Evolutionary conservation across 2,797 vertebrate species (phyloP).

Genomic region (Rhinichthys osculus): DNA sequence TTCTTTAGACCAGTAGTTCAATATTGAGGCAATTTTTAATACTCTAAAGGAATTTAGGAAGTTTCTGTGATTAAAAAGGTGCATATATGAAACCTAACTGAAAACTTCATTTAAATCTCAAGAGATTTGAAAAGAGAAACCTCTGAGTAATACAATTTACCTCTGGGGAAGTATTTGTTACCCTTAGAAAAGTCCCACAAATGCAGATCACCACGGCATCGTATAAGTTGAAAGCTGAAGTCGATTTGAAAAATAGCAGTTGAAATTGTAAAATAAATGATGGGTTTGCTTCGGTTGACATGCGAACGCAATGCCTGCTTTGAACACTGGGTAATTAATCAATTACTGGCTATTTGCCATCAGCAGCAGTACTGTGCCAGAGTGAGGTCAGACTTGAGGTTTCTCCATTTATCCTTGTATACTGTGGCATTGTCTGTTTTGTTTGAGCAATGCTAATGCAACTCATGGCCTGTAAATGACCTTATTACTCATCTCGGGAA

Average conservation of each 20-base stretch:
- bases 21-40: background rate
- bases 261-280: constrained; percentile 39
- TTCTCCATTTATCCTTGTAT: constrained; percentile 58
- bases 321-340: constrained; percentile 58
- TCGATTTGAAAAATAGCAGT: constrained; percentile 51
- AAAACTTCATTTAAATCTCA: background rate
- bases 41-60: background rate
- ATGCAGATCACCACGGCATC: background rate
- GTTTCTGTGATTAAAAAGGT: background rate
- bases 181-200: background rate
- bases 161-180: constrained; percentile 10
- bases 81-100: background rate
- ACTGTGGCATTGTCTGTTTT: constrained; percentile 55
- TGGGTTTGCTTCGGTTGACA: constrained; percentile 53
- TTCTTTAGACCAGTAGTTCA: background rate
- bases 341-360: constrained; percentile 61
- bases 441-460: constrained; percentile 59
- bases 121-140: background rate
- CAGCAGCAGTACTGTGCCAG: constrained; percentile 49
- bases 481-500: constrained; percentile 51
- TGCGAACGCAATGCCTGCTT: constrained; percentile 52
- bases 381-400: constrained; percentile 54
- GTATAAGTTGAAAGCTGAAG: constrained; percentile 5
- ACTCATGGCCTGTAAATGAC: constrained; percentile 57
- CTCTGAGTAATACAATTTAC: background rate